phyloP scores from a whole-genome alignment of 1,140 invertebrate species.

The Drosophila arizonae region DNA sequence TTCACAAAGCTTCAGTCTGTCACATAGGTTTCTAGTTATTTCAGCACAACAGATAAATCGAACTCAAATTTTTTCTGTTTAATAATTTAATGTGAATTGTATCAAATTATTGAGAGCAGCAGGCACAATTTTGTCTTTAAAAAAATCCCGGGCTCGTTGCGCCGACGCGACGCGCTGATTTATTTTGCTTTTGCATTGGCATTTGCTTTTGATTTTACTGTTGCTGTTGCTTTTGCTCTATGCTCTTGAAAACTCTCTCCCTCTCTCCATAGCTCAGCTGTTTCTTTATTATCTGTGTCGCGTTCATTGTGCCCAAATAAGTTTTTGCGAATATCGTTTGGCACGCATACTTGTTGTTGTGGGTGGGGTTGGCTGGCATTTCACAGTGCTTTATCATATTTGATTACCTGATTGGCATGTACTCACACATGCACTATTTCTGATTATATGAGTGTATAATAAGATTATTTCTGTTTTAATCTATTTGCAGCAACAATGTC shows the following conservation, averaged over 20 bases:
- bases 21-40: no score
- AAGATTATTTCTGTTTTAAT: constrained; percentile 8
- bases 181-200: no score
- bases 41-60: neutral
- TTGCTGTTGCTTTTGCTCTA: no score
- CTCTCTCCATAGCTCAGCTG: constrained; percentile 7
- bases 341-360: constrained; percentile 30
- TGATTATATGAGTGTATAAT: neutral
- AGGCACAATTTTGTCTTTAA: neutral
- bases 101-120: neutral
- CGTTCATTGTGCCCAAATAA: constrained; percentile 24
- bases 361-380: constrained; percentile 32
- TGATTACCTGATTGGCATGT: constrained; percentile 33
- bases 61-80: neutral
- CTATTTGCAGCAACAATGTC: constrained; percentile 30
- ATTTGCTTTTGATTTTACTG: no score
- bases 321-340: constrained; percentile 39
- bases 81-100: no score
- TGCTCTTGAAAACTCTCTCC: neutral
- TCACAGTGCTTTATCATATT: constrained; percentile 32
- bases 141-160: neutral
- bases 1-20: neutral
- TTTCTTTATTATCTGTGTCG: constrained; percentile 18
- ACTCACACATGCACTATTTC: neutral
- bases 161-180: constrained; percentile 10